A percentile compares a stretch with the other conserved stretches of the same genome.
Conservation (phyloP, 2,888 invertebrate species). For the Melanostoma mellinum region DNA sequence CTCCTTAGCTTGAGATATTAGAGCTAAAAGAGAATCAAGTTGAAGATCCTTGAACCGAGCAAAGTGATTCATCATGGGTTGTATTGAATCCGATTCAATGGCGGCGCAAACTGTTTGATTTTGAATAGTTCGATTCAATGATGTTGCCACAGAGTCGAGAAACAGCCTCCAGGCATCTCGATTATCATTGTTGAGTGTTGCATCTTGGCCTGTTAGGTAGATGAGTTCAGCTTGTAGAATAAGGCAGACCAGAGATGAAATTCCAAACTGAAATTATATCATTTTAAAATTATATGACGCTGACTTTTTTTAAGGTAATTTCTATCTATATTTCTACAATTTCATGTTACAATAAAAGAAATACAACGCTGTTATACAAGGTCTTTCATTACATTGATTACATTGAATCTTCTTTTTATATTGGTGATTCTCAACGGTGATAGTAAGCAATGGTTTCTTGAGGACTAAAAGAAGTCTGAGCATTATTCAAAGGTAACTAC, state of each 20-base stretch:
- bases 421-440: no score
- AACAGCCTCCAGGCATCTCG: slow-evolving; percentile 79
- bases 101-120: slow-evolving; percentile 81
- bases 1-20: slow-evolving; percentile 81
- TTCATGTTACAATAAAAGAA: no score
- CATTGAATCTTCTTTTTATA: no score
- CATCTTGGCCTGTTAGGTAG: slow-evolving; percentile 76
- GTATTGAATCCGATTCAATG: slow-evolving; percentile 81
- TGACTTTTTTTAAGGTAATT: no score
- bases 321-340: no score
- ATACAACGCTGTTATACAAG: no score
- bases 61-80: slow-evolving; percentile 81
- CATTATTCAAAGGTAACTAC: no score
- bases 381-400: no score
- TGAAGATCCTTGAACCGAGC: slow-evolving; percentile 81
- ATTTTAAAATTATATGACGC: not conserved
- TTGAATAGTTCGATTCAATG: slow-evolving; percentile 80
- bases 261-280: slow-evolving; percentile 78
- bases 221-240: slow-evolving; percentile 80
- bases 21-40: slow-evolving; percentile 80
- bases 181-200: slow-evolving; percentile 75
- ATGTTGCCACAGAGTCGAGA: slow-evolving; percentile 79
- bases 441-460: no score
- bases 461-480: no score
- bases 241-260: slow-evolving; percentile 80